Evolutionary conservation across 1,140 invertebrate species (phyloP), one percentile per base, ranked within the genome.

Genomic region (Dendroctonus ponderosae): DNA sequence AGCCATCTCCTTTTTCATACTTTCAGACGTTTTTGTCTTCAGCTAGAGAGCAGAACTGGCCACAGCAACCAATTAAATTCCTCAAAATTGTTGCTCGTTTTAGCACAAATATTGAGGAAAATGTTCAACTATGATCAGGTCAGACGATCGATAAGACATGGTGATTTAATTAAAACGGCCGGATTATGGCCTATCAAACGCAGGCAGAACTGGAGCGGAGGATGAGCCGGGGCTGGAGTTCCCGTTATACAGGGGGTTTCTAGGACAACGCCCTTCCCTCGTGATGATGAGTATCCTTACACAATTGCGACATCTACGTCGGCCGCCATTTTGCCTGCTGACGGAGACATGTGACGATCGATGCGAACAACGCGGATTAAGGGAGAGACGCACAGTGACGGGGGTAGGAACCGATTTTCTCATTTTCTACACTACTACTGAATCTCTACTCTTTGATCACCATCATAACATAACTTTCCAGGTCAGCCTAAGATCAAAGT

Each of bases 331-430:
- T 66, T 66, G 56, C 56, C 58, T 66, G 61, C 50, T 57, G 64
- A 66, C 64, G 64, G 64, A 66, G 64, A 66, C 64, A 66, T 66
- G 64, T 66, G 58, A 66, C 64, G 64, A 66, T 66, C 64, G 64
- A 66, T 66, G 64, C 56, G 64, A 57, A 57, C 53, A 65, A 57
- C 51, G 52, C 26, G 62, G 62, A 65, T 66, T 66, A 66, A 66
- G 56, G 56, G 64, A 52, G 57, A 59, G 26, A 26, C 26, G 26
- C 26, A 26, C 26, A 26, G 26, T 26, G 26, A 26, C 26, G 26
- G 26, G 26, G 26, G 26, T 26, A 26, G 26, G 3, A 26, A 26
- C 26, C 26, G 26, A 26, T 26, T 26, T 26, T 26, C 3, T 26
- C 26, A n/a, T n/a, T n/a, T n/a, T n/a, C n/a, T n/a, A n/a, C n/a